These are phyloP conservation scores for Eristalis tenax DNA, from an alignment of 2,888 invertebrate genomes.

Conservation along the genomic window DNA sequence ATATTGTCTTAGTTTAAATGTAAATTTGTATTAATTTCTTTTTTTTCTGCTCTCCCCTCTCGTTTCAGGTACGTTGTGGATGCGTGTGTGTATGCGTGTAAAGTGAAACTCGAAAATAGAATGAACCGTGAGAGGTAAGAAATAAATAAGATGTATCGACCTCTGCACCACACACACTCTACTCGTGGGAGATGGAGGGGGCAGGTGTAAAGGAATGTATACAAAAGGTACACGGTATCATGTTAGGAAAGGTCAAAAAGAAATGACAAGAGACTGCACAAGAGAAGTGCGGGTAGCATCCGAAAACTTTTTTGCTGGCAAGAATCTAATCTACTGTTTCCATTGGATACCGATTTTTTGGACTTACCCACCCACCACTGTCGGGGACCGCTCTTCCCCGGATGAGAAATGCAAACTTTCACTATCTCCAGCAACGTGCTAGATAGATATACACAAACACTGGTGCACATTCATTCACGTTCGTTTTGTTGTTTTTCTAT, in stretches of 20 bases:
- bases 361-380: constrained; percentile 6
- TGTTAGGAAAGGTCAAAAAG: constrained; percentile 68
- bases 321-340: neutral
- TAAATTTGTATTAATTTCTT: neutral
- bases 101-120: constrained; percentile 23
- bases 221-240: constrained; percentile 7
- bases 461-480: constrained; percentile 9
- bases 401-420: constrained; percentile 52
- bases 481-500: constrained; percentile 39
- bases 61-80: constrained; percentile 52
- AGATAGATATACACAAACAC: constrained; percentile 17
- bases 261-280: constrained; percentile 32
- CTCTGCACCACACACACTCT: constrained; percentile 9
- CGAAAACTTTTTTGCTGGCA: neutral
- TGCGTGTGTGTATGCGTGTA: neutral
- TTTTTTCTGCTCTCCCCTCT: neutral
- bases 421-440: constrained; percentile 60
- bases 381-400: neutral
- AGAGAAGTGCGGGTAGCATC: neutral
- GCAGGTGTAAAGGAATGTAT: constrained; percentile 55
- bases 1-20: neutral
- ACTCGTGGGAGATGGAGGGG: neutral
- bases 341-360: constrained; percentile 14
- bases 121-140: constrained; percentile 45
- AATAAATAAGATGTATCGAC: constrained; percentile 19